Evolutionary conservation across 92 coral and sea anemone species (phyloP), one percentile per base, ranked within the genome.

Genomic region (Chrysogorgia sp.): DNA sequence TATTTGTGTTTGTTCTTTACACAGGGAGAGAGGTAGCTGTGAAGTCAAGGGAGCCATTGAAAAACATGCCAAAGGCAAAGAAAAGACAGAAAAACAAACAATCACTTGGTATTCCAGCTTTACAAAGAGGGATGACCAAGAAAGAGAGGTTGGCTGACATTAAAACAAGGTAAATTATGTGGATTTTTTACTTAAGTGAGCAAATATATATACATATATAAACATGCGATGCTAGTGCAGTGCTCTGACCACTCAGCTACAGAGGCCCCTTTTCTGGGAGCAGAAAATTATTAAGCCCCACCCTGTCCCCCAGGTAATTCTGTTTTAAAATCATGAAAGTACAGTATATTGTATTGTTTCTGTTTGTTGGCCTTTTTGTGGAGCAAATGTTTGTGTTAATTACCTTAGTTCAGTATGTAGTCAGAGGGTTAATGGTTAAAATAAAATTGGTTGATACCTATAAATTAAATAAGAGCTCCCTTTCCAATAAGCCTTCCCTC

Each of bases 121-220:
- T 72, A 20, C 32, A 53, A 30, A 53, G 55, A 55, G 50, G 33
- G 7, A n/a, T n/a, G n/a, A 72, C 79, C 2, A 72, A 56, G 41
- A 72, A 56, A 40, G 79, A 72, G 55, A 72, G 40, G 41, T 50
- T 72, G 22, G 52, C 79, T 40, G 31, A 72, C 37, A 72, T 72
- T 41, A 72, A 30, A 29, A 21, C 32, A 13, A 72, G 79, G 79
- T 55, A 52, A 47, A 37, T 37, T 47, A 37, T 4, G 5, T 37
- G 5, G 5, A 6, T 15, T 47, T 47, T 47, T n/a, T 47, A 47
- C 43, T 4, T 37, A 5, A 37, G 12, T 37, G 12, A 37, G 5
- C 12, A 37, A 4, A 37, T 37, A 37, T 37, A 37, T 37, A 37
- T 37, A 37, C 12, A 37, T 37, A 37, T 37, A 20, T 56, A 20